Base-by-base conservation (phyloP, 1,140 invertebrate genomes). In the Apis cerana region DNA sequence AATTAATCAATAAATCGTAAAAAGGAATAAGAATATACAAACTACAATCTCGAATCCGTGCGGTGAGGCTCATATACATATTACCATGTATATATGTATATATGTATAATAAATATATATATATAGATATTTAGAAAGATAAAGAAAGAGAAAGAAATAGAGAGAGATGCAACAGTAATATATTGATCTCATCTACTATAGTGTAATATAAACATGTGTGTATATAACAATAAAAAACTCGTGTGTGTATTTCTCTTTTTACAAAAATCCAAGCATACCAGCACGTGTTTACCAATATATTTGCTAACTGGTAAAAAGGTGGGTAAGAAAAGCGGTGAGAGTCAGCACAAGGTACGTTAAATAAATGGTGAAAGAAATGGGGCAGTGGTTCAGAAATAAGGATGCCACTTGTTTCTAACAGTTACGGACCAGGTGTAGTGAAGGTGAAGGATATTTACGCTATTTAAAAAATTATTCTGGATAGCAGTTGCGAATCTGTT, bases 281-380 rank as follows among this genome's bases (percentile, higher is more conserved):
- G 86, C 85, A 89, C 83, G 81, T 90, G 83, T 90, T 43, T 89
- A 88, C 68, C 85, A 87, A 89, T 71, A 84, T 82, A 84, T 85
- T 88, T 89, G 84, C 92, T 91, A 92, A 91, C 72, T 90, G 82
- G 85, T 88, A n/a, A 88, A 91, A 90, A 90, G 88, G 88, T 92
- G 85, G 88, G 61, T 84, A 91, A 91, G 89, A 92, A 89, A 93
- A 93, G 92, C 93, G 78, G 92, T 93, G 91, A 92, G 71, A 92
- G 75, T 93, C 87, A 93, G 90, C 91, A 88, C 89, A 91, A 85
- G 86, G 83, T 67, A 80, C 78, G 33, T 86, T 84, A 86, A 88
- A 85, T 81, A 85, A 86, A 85, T 59, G 48, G 69, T 80, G 83
- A 88, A 48, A 80, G 58, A 82, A 68, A 72, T 52, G 70, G 68